These are phyloP conservation scores for Octopus sinensis DNA, from an alignment of 1,140 invertebrate genomes.

Conservation along the genomic window DNA sequence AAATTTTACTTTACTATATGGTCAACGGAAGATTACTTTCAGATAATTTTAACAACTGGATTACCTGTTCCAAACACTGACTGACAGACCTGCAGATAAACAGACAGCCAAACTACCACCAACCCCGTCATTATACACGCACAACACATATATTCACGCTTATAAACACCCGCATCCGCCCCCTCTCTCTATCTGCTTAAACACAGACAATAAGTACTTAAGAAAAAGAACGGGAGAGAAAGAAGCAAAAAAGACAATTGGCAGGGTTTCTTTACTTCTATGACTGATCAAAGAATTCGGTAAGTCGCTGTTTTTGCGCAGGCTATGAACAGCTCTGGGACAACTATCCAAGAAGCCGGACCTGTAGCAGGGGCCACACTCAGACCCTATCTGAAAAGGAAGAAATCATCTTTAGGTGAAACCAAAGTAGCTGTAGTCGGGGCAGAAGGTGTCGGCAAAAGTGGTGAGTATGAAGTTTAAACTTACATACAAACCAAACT, in stretches of 20 bases:
- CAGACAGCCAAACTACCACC: no score
- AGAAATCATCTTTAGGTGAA: conserved; percentile 52
- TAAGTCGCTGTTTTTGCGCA: not conserved
- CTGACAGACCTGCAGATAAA: no score
- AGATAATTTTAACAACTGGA: no score
- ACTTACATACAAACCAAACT: not conserved
- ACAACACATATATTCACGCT: not conserved
- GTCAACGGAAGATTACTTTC: no score
- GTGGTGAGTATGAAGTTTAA: conserved; percentile 34
- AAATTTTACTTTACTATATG: no score
- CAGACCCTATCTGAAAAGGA: conserved; percentile 45
- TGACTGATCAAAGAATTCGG: not conserved
- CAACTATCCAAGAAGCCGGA: conserved; percentile 22
- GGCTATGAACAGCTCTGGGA: conserved; percentile 33
- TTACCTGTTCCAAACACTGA: no score
- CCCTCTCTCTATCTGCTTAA: not conserved
- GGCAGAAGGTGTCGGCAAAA: conserved; percentile 46
- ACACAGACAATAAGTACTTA: conserved; percentile 8
- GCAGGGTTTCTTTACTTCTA: not conserved
- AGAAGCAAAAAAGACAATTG: conserved; percentile 14
- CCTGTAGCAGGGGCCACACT: conserved; percentile 31
- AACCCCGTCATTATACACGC: no score
- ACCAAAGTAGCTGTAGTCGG: conserved; percentile 52
- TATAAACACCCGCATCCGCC: not conserved
- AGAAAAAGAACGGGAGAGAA: conserved; percentile 25